Percentiles rank a stretch among this genome's conserved stretches.
These are phyloP conservation scores for Byasa hedistus DNA, from an alignment of 2,888 invertebrate genomes.

Conservation along the genomic window DNA sequence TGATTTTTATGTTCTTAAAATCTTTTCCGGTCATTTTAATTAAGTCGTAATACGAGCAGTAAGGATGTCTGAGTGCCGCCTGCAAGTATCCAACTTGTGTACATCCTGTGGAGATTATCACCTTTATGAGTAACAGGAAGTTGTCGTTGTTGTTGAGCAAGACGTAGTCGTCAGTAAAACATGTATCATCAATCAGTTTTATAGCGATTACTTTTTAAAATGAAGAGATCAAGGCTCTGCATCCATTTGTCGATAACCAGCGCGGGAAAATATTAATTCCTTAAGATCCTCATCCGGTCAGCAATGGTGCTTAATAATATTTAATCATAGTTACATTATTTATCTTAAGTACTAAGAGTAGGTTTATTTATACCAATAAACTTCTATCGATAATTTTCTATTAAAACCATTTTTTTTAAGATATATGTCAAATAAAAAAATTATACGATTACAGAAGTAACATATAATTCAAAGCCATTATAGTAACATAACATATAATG, in stretches of 20 bases:
- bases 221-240: constrained; percentile 9
- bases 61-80: constrained; percentile 11
- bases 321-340: neutral
- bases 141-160: constrained; percentile 14
- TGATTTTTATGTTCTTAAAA: neutral
- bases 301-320: constrained; percentile 6
- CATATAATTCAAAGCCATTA: too few species aligned
- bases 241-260: constrained; percentile 15
- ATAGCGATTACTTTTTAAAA: constrained; percentile 18
- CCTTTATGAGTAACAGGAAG: constrained; percentile 21
- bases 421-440: too few species aligned
- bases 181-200: constrained; percentile 25
- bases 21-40: neutral
- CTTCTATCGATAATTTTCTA: too few species aligned
- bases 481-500: neutral
- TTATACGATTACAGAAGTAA: too few species aligned
- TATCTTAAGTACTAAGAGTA: neutral
- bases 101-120: constrained; percentile 24
- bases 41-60: constrained; percentile 9
- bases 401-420: too few species aligned
- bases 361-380: neutral
- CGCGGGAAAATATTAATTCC: constrained; percentile 21
- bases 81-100: constrained; percentile 4
- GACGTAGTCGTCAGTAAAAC: constrained; percentile 10
- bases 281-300: constrained; percentile 4